Evolutionary conservation across 2,888 invertebrate species (phyloP).

Genomic region (Allophyes oxyacanthae): DNA sequence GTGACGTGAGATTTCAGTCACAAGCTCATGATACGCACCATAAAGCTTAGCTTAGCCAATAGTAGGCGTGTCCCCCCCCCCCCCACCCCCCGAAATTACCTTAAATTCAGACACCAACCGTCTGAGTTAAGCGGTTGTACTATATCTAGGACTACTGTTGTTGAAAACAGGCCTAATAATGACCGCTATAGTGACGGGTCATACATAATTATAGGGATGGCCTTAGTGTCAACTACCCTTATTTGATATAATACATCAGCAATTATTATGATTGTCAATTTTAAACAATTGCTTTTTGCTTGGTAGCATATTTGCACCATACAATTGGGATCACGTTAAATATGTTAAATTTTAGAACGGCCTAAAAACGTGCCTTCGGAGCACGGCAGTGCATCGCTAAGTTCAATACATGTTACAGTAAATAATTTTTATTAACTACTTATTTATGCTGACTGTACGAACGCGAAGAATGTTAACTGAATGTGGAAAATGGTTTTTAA

Average conservation of each 20-base stretch:
- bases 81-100: too few relatives aligned
- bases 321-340: slow-evolving; percentile 3
- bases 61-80: too few relatives aligned
- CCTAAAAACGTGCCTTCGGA: slow-evolving; percentile 69
- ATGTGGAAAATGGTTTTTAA: background rate
- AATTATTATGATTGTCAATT: background rate
- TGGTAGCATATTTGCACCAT: slow-evolving; percentile 10
- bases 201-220: too few relatives aligned
- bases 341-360: slow-evolving; percentile 28
- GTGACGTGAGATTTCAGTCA: too few relatives aligned
- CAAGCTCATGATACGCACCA: too few relatives aligned
- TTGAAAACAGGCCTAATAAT: too few relatives aligned
- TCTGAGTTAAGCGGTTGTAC: too few relatives aligned
- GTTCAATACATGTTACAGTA: slow-evolving; percentile 7
- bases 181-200: too few relatives aligned
- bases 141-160: too few relatives aligned
- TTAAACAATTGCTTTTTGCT: slow-evolving; percentile 6
- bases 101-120: too few relatives aligned
- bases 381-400: slow-evolving; percentile 16
- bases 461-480: slow-evolving; percentile 6
- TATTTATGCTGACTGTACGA: slow-evolving; percentile 6
- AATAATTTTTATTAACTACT: slow-evolving; percentile 1
- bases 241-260: too few relatives aligned
- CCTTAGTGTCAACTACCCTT: background rate
- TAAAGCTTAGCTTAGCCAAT: too few relatives aligned